A percentile compares a stretch with the other conserved stretches of the same genome.
phyloP scores from a whole-genome alignment of 2,113 vertebrate genomes.

The Myrmecophaga tridactyla region DNA sequence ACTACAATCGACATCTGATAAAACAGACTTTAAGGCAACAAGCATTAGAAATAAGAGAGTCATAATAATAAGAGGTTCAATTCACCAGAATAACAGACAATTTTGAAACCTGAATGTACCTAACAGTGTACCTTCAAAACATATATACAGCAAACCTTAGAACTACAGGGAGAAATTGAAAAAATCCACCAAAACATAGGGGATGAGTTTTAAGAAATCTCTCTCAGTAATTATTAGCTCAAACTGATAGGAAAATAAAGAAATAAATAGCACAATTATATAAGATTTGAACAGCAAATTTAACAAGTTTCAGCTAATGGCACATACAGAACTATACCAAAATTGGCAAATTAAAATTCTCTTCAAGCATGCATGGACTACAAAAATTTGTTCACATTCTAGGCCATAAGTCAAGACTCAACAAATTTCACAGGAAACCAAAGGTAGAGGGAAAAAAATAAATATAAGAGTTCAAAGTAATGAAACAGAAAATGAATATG shows the following conservation, averaged over 20 bases:
- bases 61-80: background rate
- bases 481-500: background rate
- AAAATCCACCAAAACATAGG: background rate
- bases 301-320: background rate
- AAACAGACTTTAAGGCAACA: background rate
- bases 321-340: background rate
- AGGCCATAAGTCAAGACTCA: background rate
- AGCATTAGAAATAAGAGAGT: background rate
- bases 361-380: background rate
- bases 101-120: background rate
- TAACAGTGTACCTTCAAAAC: background rate
- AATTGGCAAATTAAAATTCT: background rate
- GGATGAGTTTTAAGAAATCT: background rate
- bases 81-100: background rate
- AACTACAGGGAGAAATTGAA: background rate
- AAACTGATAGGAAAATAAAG: background rate
- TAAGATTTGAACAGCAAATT: background rate
- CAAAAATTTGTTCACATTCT: background rate
- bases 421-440: background rate
- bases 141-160: background rate
- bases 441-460: background rate
- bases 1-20: no score
- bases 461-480: background rate
- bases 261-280: background rate
- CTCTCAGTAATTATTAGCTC: background rate